These are phyloP conservation scores for Acrocyrtus sp. DNA, from an alignment of 2,888 invertebrate genomes.

Conservation along the genomic window DNA sequence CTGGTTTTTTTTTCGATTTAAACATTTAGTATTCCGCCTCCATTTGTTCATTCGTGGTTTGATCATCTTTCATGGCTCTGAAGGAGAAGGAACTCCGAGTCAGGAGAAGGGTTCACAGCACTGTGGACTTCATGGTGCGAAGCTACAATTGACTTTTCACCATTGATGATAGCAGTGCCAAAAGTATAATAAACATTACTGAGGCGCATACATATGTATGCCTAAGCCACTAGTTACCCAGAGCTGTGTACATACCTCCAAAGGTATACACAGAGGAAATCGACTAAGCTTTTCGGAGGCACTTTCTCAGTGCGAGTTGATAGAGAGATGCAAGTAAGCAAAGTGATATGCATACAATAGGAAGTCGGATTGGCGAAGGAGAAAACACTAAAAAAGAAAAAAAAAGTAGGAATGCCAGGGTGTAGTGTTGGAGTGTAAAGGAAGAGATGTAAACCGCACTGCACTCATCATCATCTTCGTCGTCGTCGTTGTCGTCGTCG, in stretches of 20 bases:
- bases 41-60: slow-evolving; percentile 6
- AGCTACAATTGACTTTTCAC: slow-evolving; percentile 32
- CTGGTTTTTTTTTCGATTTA: slow-evolving; percentile 10
- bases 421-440: too few species aligned
- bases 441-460: slow-evolving; percentile 34
- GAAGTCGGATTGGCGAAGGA: too few species aligned
- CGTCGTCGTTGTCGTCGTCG: slow-evolving; percentile 7
- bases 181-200: slow-evolving; percentile 43
- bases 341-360: too few species aligned
- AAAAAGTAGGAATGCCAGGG: too few species aligned
- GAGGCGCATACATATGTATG: neutral
- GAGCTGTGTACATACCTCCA: too few species aligned
- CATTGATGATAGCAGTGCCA: slow-evolving; percentile 37
- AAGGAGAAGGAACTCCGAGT: too few species aligned
- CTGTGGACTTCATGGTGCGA: neutral
- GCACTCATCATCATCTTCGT: slow-evolving; percentile 29
- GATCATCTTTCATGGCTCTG: too few species aligned
- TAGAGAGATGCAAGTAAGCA: neutral
- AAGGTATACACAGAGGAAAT: too few species aligned
- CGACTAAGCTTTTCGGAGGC: too few species aligned
- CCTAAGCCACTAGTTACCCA: neutral
- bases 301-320: neutral
- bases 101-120: slow-evolving; percentile 11
- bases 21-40: slow-evolving; percentile 1
- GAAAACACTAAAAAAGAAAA: slow-evolving; percentile 11